Base-by-base conservation (phyloP, 1,140 invertebrate genomes). In the Stegodyphus mimosarum region DNA sequence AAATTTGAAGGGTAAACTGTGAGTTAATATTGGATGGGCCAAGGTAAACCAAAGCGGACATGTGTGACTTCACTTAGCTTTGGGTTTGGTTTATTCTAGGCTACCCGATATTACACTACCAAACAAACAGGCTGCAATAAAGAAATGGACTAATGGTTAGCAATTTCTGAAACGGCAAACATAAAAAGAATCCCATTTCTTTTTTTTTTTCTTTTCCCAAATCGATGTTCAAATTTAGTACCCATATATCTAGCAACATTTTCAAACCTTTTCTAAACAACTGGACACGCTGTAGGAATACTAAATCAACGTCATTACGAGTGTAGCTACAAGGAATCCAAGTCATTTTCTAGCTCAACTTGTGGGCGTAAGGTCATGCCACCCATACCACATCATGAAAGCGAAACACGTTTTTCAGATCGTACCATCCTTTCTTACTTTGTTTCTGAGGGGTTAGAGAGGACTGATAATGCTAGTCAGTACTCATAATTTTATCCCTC, bases 261-360 rank as follows among this genome's bases (percentile, higher is more conserved):
- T 78, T 60, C 7, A 69, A 33, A 78, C 64, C 76, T 78, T 69
- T 67, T 51, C 64, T 50, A 53, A 75, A 63, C 15, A 66, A 67
- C 63, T 78, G 76, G 52, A 51, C 67, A 80, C 77, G 77, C 67
- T 69, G 51, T 80, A 71, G 67, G 77, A 80, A 80, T 80, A 52
- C 76, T 64, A 78, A 78, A 80, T 80, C 77, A 71, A 10, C 67
- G 67, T 67, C 63, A 67, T 69, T 67, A 78, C 76, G n/a, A 60
- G 50, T 15, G 52, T 66, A 69, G 64, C 76, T 15, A 78, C 63
- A 33, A 52, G 51, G 52, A 71, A 80, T 80, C 77, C 77, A 71
- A 80, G 77, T 48, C 77, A 80, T 80, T 71, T 80, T 80, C 77
- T 71, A 80, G 77, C 77, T 55, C 77, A 80, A 71, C 67, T 80